Conservation (phyloP, 2,113 vertebrate genomes). For the Cyphomyrus plagiostoma region DNA sequence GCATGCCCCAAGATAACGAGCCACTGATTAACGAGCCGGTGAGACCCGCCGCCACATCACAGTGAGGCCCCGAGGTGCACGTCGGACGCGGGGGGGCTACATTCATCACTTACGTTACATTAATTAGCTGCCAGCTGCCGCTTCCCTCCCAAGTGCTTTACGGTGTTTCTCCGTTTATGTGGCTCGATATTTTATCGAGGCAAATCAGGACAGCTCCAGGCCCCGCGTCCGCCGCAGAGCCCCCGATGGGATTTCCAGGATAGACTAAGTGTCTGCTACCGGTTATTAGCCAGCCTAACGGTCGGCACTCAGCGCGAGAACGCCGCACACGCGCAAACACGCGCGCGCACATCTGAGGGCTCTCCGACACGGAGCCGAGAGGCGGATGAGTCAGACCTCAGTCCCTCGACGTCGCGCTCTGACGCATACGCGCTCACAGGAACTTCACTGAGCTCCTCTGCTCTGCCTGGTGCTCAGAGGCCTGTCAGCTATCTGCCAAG, state of each 20-base stretch:
- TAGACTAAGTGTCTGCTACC: not conserved
- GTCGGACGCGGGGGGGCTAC: not conserved
- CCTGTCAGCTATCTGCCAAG: not conserved
- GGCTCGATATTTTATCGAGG: not conserved
- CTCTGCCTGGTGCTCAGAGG: not conserved
- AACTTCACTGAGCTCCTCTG: not conserved
- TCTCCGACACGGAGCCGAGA: not conserved
- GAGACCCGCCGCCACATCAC: not conserved
- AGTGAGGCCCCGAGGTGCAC: not conserved
- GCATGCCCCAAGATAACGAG: not conserved
- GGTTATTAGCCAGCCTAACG: not conserved
- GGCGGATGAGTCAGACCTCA: conserved; percentile 10
- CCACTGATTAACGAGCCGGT: not conserved
- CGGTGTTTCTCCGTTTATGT: not conserved
- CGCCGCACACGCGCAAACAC: not conserved
- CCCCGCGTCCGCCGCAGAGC: not conserved
- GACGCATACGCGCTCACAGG: conserved; percentile 1
- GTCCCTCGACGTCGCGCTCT: conserved; percentile 9
- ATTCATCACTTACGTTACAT: not conserved
- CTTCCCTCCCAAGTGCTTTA: not conserved
- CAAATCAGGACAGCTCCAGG: not conserved
- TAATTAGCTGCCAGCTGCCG: conserved; percentile 2
- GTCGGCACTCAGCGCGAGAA: not conserved
- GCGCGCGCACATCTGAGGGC: not conserved
- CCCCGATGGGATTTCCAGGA: not conserved